Percentiles rank a stretch among this genome's conserved stretches.
Evolutionary conservation across 2,113 vertebrate genomes (phyloP).

Genomic region (Arizona elegans): DNA sequence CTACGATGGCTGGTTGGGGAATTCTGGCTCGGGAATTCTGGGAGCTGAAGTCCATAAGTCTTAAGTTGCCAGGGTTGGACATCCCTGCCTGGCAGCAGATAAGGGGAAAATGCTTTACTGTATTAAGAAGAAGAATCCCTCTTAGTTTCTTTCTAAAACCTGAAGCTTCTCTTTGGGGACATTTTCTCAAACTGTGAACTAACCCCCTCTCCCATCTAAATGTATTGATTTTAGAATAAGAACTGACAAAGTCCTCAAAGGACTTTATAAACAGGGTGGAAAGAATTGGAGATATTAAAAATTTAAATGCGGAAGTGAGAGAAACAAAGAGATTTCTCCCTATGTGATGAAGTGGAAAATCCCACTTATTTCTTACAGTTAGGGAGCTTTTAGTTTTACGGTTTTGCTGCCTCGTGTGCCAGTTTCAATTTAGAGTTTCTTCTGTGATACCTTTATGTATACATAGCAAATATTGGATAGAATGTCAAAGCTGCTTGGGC

Average conservation of each 20-base stretch:
- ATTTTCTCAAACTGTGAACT: background rate
- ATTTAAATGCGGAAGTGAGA: background rate
- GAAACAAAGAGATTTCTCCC: background rate
- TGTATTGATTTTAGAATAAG: background rate
- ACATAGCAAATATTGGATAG: background rate
- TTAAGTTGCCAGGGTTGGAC: background rate
- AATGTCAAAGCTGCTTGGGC: background rate
- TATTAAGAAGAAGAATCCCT: background rate
- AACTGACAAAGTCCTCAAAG: background rate
- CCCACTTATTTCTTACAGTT: background rate
- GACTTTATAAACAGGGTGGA: background rate
- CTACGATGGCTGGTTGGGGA: too few relatives aligned
- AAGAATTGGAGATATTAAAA: background rate
- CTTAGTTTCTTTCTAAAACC: background rate
- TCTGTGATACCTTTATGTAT: background rate
- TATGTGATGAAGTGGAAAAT: background rate
- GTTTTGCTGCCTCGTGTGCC: background rate
- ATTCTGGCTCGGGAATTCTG: too few relatives aligned
- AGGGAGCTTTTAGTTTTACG: background rate
- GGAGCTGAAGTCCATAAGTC: too few relatives aligned
- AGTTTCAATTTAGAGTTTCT: conserved; percentile 6
- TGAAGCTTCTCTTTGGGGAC: background rate
- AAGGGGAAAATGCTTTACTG: background rate
- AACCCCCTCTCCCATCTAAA: background rate
- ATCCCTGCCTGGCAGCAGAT: background rate